These are phyloP conservation scores for Capra hircus DNA, from an alignment of 2,113 vertebrate genomes.

Conservation along the genomic window DNA sequence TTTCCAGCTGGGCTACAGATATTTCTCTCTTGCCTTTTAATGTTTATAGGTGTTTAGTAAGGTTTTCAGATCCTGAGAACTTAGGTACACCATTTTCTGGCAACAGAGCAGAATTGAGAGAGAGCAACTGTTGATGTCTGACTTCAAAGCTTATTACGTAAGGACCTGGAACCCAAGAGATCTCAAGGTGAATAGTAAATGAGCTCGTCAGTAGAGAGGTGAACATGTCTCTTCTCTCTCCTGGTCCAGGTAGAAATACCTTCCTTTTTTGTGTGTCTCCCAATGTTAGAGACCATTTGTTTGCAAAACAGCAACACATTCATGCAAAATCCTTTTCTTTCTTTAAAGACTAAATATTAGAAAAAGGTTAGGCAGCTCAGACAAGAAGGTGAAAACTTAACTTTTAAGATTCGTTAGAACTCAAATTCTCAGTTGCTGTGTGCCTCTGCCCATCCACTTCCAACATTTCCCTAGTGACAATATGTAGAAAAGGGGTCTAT, in stretches of 20 bases:
- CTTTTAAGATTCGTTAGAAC: slow-evolving; percentile 20
- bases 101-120: background rate
- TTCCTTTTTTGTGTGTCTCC: background rate
- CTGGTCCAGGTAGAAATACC: background rate
- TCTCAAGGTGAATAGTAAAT: background rate
- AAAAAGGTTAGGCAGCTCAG: background rate
- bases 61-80: background rate
- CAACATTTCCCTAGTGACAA: background rate
- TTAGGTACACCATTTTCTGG: background rate
- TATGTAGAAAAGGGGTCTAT: background rate
- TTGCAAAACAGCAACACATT: background rate
- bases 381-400: background rate
- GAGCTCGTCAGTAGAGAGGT: background rate
- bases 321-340: background rate
- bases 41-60: background rate
- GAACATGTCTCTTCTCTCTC: background rate
- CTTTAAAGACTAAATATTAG: background rate
- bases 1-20: background rate
- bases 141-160: background rate
- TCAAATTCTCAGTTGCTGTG: background rate
- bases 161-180: background rate
- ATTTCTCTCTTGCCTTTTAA: background rate
- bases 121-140: background rate
- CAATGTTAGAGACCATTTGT: background rate
- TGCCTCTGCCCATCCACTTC: background rate